Conservation (phyloP, 2,888 invertebrate species). For the Neuroscelio doddi region DNA sequence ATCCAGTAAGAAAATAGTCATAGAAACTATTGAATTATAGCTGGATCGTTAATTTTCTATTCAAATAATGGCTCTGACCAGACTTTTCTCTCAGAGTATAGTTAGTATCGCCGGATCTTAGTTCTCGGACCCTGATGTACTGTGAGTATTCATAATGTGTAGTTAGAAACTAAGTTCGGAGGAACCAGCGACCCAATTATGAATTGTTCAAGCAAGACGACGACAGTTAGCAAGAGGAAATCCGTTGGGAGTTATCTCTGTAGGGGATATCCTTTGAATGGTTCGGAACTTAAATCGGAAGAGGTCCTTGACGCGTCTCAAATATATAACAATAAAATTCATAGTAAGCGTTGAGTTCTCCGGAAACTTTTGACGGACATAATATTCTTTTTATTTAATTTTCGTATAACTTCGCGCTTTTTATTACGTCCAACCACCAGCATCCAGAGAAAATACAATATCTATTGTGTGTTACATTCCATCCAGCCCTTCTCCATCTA, state of each 20-base stretch:
- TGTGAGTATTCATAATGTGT: conserved; percentile 10
- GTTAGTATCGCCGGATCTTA: conserved; percentile 17
- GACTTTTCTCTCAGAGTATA: too few relatives aligned
- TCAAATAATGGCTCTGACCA: too few relatives aligned
- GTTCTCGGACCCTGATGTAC: conserved; percentile 7
- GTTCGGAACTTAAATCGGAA: conserved; percentile 38
- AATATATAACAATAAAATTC: conserved; percentile 34
- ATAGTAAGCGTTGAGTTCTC: not conserved
- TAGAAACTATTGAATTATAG: too few relatives aligned
- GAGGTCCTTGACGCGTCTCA: conserved; percentile 22
- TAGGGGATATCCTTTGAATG: conserved; percentile 39
- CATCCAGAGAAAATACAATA: conserved; percentile 23
- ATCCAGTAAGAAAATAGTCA: too few relatives aligned
- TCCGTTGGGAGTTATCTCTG: conserved; percentile 42
- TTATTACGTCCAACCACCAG: not conserved
- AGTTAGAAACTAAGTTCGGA: conserved; percentile 29
- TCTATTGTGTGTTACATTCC: conserved; percentile 15
- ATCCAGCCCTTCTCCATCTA: conserved; percentile 12
- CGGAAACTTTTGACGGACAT: conserved; percentile 22
- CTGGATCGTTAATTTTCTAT: too few relatives aligned
- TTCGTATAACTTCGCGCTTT: conserved; percentile 9
- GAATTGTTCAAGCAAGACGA: conserved; percentile 46
- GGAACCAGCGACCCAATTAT: conserved; percentile 37
- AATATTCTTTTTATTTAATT: conserved; percentile 25
- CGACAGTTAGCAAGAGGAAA: conserved; percentile 43